These are phyloP conservation scores for Philotrypesis tridentata DNA, from an alignment of 1,140 invertebrate genomes.

Conservation along the genomic window DNA sequence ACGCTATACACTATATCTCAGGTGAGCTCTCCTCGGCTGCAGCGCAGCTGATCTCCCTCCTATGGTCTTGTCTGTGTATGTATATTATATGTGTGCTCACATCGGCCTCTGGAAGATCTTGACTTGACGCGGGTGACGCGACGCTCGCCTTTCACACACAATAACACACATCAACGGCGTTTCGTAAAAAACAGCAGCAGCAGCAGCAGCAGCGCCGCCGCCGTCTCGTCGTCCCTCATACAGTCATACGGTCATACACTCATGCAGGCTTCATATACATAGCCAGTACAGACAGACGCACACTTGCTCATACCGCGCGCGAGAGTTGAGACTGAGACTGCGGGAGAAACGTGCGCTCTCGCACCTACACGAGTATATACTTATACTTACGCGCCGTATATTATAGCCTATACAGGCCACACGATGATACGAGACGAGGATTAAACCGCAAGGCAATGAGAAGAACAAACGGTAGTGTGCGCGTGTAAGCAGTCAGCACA, in stretches of 20 bases:
- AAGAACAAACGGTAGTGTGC: background rate
- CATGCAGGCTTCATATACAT: no score
- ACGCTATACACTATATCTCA: background rate
- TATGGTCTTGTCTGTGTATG: background rate
- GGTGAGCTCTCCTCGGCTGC: background rate
- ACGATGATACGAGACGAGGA: background rate
- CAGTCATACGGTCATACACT: no score
- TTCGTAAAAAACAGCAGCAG: no score
- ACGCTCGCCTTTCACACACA: background rate
- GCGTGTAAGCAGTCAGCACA: background rate
- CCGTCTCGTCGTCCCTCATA: background rate
- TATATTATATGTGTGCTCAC: no score
- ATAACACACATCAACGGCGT: background rate
- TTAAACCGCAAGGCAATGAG: no score
- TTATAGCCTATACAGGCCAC: no score
- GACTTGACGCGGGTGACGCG: no score
- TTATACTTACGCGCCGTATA: no score
- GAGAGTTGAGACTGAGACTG: no score
- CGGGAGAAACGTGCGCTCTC: background rate
- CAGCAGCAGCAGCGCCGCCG: no score
- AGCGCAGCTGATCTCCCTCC: constrained; percentile 28
- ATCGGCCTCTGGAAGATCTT: no score
- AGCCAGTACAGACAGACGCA: background rate
- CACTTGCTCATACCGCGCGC: no score
- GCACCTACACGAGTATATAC: background rate